Base-by-base conservation (phyloP, 2,888 invertebrate genomes). In the Drosophila pullipes region DNA sequence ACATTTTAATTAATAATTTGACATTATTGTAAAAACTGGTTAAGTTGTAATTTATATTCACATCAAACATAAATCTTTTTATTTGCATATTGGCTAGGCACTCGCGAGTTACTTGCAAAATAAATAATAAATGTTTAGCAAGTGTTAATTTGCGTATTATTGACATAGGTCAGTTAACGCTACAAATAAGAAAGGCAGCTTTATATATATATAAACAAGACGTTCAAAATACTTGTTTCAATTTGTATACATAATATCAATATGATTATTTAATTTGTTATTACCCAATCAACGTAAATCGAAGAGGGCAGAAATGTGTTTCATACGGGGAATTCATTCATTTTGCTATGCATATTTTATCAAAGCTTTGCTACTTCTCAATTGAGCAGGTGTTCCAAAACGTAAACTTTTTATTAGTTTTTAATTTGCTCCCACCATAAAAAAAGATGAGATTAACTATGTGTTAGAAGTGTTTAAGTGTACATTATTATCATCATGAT, bases 81-180 rank as follows among this genome's bases (percentile, higher is more conserved):
- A 54, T 37, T 54, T 37, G 35, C 54, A 54, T 54, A n/a, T 41
- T 41, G n/a, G 41, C 10, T 47, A 16, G 4, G 16, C 47, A 47
- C 22, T 31, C 10, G 22, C 18, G 6, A 31, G 16, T 16, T 10
- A 16, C 22, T 44, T 30, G 16, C 13, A 9, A 47, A 57, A 0
- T 7, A 16, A 60, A 49, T 16, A 30, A 39, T 5, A 44, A 31
- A 31, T 18, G 30, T 35, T 30, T 22, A n/a, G n/a, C 16, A 11
- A 6, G n/a, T 52, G 49, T 28, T 50, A n/a, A 35, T 35, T 22
- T 52, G 28, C 16, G 30, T 49, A 6, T 11, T n/a, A 11, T 61
- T 61, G 37, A 1, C 22, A 37, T 52, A 30, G 61, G 61, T 52
- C 37, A 52, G 61, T 61, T 30, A 37, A n/a, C 18, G 30, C 7